Conservation (phyloP, 2,888 invertebrate species). For the Helleia helle region DNA sequence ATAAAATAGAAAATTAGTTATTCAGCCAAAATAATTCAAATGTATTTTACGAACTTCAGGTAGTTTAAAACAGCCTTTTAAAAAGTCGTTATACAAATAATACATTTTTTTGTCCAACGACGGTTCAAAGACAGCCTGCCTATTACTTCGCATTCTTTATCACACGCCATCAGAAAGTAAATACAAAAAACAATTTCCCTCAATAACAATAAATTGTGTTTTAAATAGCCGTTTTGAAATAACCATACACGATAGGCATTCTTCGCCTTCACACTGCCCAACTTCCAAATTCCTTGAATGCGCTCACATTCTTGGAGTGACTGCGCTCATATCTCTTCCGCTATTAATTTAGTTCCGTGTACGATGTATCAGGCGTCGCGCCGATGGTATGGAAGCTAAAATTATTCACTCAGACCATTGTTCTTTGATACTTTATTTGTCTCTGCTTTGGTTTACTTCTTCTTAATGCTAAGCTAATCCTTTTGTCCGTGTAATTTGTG, state of each 20-base stretch:
- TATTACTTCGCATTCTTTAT: no score
- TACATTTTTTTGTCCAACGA: no score
- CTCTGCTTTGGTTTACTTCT: slow-evolving; percentile 36
- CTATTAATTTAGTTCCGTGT: slow-evolving; percentile 25
- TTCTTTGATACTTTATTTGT: slow-evolving; percentile 70
- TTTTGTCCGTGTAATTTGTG: slow-evolving; percentile 52
- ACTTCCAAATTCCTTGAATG: slow-evolving; percentile 18
- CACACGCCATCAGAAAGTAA: no score
- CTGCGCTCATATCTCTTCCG: slow-evolving; percentile 24
- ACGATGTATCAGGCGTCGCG: slow-evolving; percentile 36
- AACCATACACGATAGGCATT: neutral
- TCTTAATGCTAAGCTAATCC: slow-evolving; percentile 50
- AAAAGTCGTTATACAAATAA: no score
- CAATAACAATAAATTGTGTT: neutral
- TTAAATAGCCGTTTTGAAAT: slow-evolving; percentile 2
- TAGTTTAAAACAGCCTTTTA: no score
- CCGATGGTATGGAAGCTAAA: slow-evolving; percentile 56
- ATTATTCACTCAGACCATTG: slow-evolving; percentile 69
- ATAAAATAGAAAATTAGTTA: no score
- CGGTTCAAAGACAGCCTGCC: no score
- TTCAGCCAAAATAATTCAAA: no score
- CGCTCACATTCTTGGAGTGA: slow-evolving; percentile 20
- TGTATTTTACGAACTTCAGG: no score
- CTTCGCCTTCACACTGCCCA: neutral
- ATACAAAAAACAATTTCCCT: neutral